Base-by-base conservation (phyloP, 2,888 invertebrate genomes). In the Glomeris marginata region DNA sequence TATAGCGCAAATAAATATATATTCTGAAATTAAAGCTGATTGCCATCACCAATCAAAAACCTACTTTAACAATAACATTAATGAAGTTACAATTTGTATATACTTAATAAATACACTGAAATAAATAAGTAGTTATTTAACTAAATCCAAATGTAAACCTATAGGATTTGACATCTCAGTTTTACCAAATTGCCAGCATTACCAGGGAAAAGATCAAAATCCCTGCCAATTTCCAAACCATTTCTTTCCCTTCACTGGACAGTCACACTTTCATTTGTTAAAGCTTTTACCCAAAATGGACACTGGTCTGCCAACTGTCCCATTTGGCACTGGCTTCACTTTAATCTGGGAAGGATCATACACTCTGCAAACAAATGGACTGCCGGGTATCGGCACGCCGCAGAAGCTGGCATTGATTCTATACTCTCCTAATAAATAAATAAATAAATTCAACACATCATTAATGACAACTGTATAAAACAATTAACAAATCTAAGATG, bases 321-420 rank as follows among this genome's bases (percentile, higher is more conserved):
- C 86, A 59, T 78, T 79, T 44, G 84, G 80, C 10, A 90, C 82
- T 63, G 91, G 88, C 66, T 87, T 90, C 28, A 94, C 91, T 72
- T 87, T 83, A 59, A 94, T 94, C 45, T 92, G 88, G 54, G 81
- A 79, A 8, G 92, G 87, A 63, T 94, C 92, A 64, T 92, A 92
- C 2, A 92, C 90, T 74, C 94, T 91, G 60, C 90, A 84, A 59
- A 85, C 82, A 69, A 92, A 94, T 4, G 94, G 94, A 64, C 90
- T 91, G 43, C 92, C 92, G 20, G 82, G 81, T 54, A 91, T 84
- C 11, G 88, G 81, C 60, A 62, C 62, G 21, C 64, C 66, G 64
- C 80, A 82, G 54, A 87, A 84, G 52, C 80, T 80, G 54, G 92
- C 86, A 60, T 85, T 81, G 55, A 94, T 83, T 54, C 84, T 77